Conservation (phyloP, 2,113 vertebrate genomes). For the Eubucco bourcierii region DNA sequence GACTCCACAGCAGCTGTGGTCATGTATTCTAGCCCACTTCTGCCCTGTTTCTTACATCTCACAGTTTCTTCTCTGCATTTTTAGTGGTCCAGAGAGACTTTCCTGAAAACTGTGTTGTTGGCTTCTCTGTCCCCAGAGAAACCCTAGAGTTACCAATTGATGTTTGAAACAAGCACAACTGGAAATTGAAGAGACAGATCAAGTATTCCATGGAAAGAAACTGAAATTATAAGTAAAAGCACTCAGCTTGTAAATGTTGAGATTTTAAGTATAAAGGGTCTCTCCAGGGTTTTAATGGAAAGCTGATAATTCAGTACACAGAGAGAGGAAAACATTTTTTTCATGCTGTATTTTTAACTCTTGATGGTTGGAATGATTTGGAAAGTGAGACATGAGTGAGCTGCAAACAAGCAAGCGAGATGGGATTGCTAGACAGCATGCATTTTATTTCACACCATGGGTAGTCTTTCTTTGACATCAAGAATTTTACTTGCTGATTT, state of each 20-base stretch:
- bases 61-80: conserved; percentile 24
- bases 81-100: conserved; percentile 19
- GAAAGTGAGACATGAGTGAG: conserved; percentile 51
- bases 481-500: conserved; percentile 75
- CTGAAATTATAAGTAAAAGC: conserved; percentile 66
- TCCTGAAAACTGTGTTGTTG: conserved; percentile 45
- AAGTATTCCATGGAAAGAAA: conserved; percentile 40
- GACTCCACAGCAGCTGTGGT: neutral
- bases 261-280: conserved; percentile 31
- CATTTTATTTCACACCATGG: conserved; percentile 59
- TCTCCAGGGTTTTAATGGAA: conserved; percentile 56
- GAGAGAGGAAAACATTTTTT: neutral
- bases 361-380: conserved; percentile 32
- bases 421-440: conserved; percentile 50
- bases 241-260: conserved; percentile 61
- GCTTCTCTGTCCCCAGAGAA: conserved; percentile 43
- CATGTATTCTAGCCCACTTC: neutral
- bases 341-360: conserved; percentile 46
- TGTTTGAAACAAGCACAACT: conserved; percentile 55
- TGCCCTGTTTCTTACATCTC: neutral
- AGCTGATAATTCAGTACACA: conserved; percentile 30
- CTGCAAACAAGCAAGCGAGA: conserved; percentile 44
- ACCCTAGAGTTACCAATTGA: conserved; percentile 43
- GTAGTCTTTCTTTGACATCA: conserved; percentile 64
- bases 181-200: conserved; percentile 42